Base-by-base conservation (phyloP, 2,797 vertebrate species). In the Myotis vivesi region DNA sequence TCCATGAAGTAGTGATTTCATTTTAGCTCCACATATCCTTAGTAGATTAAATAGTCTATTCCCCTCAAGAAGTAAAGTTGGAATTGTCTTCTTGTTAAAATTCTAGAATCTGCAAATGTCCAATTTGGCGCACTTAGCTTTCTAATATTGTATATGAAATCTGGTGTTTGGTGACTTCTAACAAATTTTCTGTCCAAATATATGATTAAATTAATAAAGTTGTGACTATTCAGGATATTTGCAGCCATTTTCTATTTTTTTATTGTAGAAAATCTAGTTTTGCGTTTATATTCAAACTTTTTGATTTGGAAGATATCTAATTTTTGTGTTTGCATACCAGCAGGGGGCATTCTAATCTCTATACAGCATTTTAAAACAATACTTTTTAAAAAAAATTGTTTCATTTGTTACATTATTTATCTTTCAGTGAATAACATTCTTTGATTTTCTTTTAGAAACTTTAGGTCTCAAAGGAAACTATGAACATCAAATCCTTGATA, bases 291-390 rank as follows among this genome's bases (percentile, higher is more conserved):
- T 73, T 81, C 7, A 30, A 1, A 22, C 0, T 38, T 68, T 95
- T 80, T 55, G 20, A 81, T 86, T 89, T 88, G 7, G n/a, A 73
- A 85, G 36, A 75, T 36, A 87, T 53, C 15, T 41, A 0, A 66
- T 95, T 95, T 68, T 68, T 92, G 68, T 92, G 66, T 80, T 72
- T 92, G 12, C 46, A 76, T 94, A 77, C 96, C 96, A 97, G 96
- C 94, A 97, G 96, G 96, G 96, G 97, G 87, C 96, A 97, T 97
- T 97, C 87, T 92, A 93, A 72, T 95, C 96, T 95, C 97, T 94
- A 88, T 88, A 59, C 75, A 95, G 2, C 36, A 87, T 91, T 98
- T 95, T 5, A 51, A 19, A 85, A 20, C 28, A 30, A 0, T 41
- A 76, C 94, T 64, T 94, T 59, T 64, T 7, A n/a, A 16, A 91